Evolutionary conservation across 2,888 invertebrate species (phyloP).

Genomic region (Hydrotaea cyrtoneurina): DNA sequence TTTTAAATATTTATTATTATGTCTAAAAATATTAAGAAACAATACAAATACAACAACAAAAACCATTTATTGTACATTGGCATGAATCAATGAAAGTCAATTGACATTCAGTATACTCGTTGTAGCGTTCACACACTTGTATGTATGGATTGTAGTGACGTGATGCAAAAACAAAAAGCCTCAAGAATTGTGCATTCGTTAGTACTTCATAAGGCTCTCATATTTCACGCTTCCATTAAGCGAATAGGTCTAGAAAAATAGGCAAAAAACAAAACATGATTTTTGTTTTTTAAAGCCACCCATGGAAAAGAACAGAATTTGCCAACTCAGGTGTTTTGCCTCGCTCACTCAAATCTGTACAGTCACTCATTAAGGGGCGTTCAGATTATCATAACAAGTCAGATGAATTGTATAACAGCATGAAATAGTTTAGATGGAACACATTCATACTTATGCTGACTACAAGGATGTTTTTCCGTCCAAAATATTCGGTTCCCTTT

Average conservation of each 20-base stretch:
- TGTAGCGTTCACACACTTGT: no score
- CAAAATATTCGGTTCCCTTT: no score
- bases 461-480: no score
- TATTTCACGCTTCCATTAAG: not conserved
- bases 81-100: conserved; percentile 32
- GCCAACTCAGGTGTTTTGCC: conserved; percentile 54
- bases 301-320: not conserved
- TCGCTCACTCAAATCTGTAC: no score
- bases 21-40: not conserved
- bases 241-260: not conserved
- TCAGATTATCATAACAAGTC: no score
- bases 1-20: conserved; percentile 6
- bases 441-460: no score
- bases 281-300: no score
- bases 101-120: conserved; percentile 17
- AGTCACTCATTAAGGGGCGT: no score
- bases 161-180: not conserved
- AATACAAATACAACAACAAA: not conserved
- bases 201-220: not conserved
- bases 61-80: conserved; percentile 4
- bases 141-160: not conserved
- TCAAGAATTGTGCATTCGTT: not conserved
- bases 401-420: no score
- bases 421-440: no score
- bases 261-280: not conserved